phyloP scores from a whole-genome alignment of 2,888 invertebrate species.

The Amblyteles armatorius region DNA sequence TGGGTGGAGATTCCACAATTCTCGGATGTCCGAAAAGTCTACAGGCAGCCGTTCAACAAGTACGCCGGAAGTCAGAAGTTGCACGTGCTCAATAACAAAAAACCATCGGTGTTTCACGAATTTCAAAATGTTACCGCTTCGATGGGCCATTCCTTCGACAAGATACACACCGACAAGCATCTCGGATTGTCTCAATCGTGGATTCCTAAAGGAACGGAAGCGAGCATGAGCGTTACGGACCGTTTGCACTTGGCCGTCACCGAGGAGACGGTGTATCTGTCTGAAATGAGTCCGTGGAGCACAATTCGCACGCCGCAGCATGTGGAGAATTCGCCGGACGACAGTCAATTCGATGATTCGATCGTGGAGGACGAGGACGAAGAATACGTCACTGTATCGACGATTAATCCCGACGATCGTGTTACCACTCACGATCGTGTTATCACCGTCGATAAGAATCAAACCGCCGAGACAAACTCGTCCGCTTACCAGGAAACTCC shows the following conservation, averaged over 20 bases:
- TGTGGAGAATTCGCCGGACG: not conserved
- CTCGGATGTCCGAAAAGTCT: conserved; percentile 79
- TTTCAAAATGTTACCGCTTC: not conserved
- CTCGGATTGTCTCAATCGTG: conserved; percentile 16
- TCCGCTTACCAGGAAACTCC: not conserved
- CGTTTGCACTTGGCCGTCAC: conserved; percentile 18
- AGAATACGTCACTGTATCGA: conserved; percentile 27
- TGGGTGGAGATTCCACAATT: conserved; percentile 83
- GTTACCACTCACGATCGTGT: not conserved
- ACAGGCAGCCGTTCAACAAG: conserved; percentile 66
- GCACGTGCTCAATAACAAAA: not conserved
- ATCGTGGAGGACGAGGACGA: conserved; percentile 43
- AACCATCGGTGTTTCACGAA: not conserved
- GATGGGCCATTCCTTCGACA: not conserved
- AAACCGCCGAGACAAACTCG: not conserved
- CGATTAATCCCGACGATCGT: conserved; percentile 12
- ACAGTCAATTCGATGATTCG: not conserved
- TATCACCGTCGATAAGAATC: conserved; percentile 21
- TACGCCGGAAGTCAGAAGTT: conserved; percentile 2
- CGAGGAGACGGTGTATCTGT: not conserved
- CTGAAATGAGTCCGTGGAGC: not conserved
- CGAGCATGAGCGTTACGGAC: not conserved
- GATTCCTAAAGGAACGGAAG: conserved; percentile 11
- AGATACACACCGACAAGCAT: not conserved
- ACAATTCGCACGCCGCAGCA: conserved; percentile 14